A percentile compares a stretch with the other conserved stretches of the same genome.
Conservation (phyloP, 1,140 invertebrate genomes). For the Platorchestia sp. region DNA sequence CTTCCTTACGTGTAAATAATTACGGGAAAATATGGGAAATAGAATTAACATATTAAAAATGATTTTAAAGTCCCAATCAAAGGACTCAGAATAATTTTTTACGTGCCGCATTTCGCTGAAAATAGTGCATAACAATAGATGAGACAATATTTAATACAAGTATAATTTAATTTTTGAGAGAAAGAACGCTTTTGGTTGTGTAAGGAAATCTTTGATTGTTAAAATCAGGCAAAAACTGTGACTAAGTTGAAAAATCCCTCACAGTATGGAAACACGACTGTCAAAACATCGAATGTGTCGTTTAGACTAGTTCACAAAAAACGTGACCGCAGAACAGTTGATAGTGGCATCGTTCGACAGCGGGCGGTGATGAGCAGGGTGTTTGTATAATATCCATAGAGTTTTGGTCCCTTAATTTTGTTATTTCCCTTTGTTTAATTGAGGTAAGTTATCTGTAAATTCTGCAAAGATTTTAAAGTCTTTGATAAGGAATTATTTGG, state of each 20-base stretch:
- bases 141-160: not conserved
- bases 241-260: not conserved
- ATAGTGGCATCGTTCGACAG: slow-evolving; percentile 18
- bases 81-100: not conserved
- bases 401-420: not conserved
- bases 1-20: not conserved
- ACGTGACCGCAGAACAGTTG: slow-evolving; percentile 8
- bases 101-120: not conserved
- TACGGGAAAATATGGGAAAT: not conserved
- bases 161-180: not conserved
- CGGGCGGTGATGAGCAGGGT: slow-evolving; percentile 5
- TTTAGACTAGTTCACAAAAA: slow-evolving; percentile 25
- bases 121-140: not conserved
- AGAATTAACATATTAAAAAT: not conserved
- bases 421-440: slow-evolving; percentile 2
- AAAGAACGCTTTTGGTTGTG: not conserved
- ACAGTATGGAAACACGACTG: not conserved
- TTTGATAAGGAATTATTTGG: not conserved
- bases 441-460: not conserved
- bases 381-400: not conserved
- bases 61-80: too few relatives aligned
- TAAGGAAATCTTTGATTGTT: not conserved
- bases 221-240: not conserved
- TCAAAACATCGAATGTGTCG: slow-evolving; percentile 22
- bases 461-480: not conserved